phyloP scores from a whole-genome alignment of 2,888 invertebrate genomes.

The Laothoe populi region DNA sequence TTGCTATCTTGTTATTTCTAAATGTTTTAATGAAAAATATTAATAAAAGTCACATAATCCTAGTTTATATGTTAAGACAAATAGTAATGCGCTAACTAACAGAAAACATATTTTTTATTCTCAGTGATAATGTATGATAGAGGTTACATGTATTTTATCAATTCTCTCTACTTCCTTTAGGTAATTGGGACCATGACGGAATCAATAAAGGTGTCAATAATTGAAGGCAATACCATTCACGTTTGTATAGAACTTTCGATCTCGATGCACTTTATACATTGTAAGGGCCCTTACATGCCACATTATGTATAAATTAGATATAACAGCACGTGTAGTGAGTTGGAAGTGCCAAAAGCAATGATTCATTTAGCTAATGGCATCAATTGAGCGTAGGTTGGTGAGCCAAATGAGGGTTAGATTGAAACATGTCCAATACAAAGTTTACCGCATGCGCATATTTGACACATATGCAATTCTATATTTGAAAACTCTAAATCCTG shows the following conservation, averaged over 20 bases:
- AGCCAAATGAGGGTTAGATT: slow-evolving; percentile 43
- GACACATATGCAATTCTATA: not conserved
- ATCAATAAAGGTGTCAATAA: slow-evolving; percentile 5
- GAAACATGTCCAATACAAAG: slow-evolving; percentile 27
- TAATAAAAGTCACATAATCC: too few relatives aligned
- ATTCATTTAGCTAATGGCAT: slow-evolving; percentile 49
- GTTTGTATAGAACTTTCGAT: slow-evolving; percentile 1
- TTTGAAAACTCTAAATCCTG: too few relatives aligned
- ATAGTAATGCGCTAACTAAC: too few relatives aligned
- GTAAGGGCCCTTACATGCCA: slow-evolving; percentile 18
- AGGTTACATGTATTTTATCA: too few relatives aligned
- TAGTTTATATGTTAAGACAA: too few relatives aligned
- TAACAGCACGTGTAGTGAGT: slow-evolving; percentile 20
- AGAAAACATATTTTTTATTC: too few relatives aligned
- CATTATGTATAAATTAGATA: slow-evolving; percentile 33
- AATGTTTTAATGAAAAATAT: too few relatives aligned
- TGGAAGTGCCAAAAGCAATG: slow-evolving; percentile 47
- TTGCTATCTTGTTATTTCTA: too few relatives aligned
- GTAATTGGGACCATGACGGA: not conserved
- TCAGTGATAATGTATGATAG: too few relatives aligned
- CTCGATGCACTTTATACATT: slow-evolving; percentile 10
- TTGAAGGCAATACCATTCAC: not conserved
- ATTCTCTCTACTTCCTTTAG: not conserved
- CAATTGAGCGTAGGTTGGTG: slow-evolving; percentile 35
- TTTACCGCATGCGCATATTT: not conserved